phyloP scores from a whole-genome alignment of 2,113 vertebrate species.

The Carassius carassius region DNA sequence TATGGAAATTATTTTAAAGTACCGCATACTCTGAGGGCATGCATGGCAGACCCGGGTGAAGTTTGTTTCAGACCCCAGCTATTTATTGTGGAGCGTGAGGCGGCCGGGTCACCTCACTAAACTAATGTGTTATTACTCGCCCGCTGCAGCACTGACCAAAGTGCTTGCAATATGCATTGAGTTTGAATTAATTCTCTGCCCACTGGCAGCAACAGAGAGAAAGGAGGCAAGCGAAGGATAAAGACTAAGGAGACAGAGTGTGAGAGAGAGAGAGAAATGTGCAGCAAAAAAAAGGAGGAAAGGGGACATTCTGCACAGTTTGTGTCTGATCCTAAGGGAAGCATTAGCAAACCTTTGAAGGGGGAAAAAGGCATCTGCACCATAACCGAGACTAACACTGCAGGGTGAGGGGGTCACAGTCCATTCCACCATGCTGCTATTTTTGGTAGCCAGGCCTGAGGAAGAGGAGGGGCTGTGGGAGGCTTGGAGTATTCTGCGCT shows the following conservation, averaged over 20 bases:
- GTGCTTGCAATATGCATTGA: constrained; percentile 78
- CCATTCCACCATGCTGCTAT: too few species aligned
- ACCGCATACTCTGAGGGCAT: constrained; percentile 68
- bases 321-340: too few species aligned
- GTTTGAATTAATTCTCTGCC: constrained; percentile 80
- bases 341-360: too few species aligned
- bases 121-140: constrained; percentile 77
- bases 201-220: constrained; percentile 64
- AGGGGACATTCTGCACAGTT: too few species aligned
- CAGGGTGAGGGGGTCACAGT: too few species aligned
- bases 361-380: too few species aligned
- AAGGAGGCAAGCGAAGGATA: constrained; percentile 43
- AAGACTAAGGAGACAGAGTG: constrained; percentile 34
- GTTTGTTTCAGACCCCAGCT: constrained; percentile 66
- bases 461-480: too few species aligned
- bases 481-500: too few species aligned
- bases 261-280: constrained; percentile 1
- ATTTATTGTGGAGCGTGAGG: constrained; percentile 76
- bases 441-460: too few species aligned
- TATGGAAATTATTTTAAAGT: constrained; percentile 73
- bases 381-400: too few species aligned
- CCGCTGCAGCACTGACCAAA: constrained; percentile 74
- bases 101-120: constrained; percentile 79
- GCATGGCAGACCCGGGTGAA: constrained; percentile 61
- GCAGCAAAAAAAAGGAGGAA: not conserved